Evolutionary conservation across 1,140 invertebrate species (phyloP).

Genomic region (Goniozus legneri): DNA sequence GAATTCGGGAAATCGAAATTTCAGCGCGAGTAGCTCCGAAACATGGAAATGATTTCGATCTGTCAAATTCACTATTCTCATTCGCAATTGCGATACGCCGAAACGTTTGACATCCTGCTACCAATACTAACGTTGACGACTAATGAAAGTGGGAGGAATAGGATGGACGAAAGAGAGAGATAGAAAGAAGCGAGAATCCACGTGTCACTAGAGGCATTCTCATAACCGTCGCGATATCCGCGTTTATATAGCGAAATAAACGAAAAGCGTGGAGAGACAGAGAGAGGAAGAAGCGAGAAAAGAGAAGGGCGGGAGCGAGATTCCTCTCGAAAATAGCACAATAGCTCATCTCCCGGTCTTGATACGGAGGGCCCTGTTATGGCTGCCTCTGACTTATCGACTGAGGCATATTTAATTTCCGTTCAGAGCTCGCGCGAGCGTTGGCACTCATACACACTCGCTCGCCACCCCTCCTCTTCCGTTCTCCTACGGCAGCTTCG

Average conservation of each 20-base stretch:
- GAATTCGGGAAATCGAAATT: too few relatives aligned
- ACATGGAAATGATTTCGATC: too few relatives aligned
- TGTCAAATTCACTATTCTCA: too few relatives aligned
- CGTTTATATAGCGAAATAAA: constrained; percentile 18
- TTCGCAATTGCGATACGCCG: too few relatives aligned
- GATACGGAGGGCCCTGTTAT: constrained; percentile 41
- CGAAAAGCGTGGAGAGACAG: constrained; percentile 24
- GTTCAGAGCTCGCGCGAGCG: constrained; percentile 37
- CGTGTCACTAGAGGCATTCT: too few relatives aligned
- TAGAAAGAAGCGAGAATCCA: too few relatives aligned
- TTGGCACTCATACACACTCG: neutral
- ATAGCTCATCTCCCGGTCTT: constrained; percentile 54
- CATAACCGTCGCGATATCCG: too few relatives aligned
- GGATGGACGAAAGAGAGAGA: too few relatives aligned
- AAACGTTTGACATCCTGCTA: too few relatives aligned
- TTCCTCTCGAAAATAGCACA: constrained; percentile 53
- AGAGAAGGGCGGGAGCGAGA: constrained; percentile 37
- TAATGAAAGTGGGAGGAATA: neutral
- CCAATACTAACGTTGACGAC: too few relatives aligned
- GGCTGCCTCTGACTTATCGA: constrained; percentile 50
- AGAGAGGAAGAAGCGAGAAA: too few relatives aligned
- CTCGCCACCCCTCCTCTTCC: neutral
- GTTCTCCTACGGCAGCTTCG: neutral
- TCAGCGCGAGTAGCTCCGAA: too few relatives aligned
- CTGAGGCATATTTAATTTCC: constrained; percentile 57